Base-by-base conservation (phyloP, 2,113 vertebrate genomes). In the Aegypius monachus region DNA sequence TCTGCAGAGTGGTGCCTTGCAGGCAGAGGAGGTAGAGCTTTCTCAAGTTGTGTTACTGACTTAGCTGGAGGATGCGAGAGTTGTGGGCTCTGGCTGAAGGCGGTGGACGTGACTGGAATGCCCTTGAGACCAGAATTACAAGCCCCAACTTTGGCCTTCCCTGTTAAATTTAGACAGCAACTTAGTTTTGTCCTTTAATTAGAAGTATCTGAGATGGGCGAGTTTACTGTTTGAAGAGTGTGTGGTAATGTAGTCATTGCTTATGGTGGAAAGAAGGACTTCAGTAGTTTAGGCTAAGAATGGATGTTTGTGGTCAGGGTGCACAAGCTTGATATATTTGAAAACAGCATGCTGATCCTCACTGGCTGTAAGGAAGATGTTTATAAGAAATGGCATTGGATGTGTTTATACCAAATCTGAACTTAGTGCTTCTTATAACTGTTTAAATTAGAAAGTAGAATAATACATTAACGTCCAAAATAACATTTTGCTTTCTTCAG, bases 161-260 rank as follows among this genome's bases (percentile, higher is more conserved):
- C 67, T 85, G 81, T 87, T 96, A 94, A 93, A 96, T 92, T 96
- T 96, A 95, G 89, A 72, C 53, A 75, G 29, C 22, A 87, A 50
- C 55, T 89, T 86, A 47, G 58, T 84, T 94, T 81, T 74, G 14
- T 82, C 86, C 84, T 96, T 52, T 96, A 95, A 97, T 95, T 97
- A 89, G 36, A 73, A 73, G 70, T 71, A 61, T 72, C 27, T 81
- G 68, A 81, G 77, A 77, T 55, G 73, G 48, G 31, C 0, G 0
- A 87, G 56, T 62, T 93, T 83, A 32, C 43, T 42, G 17, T 42
- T 88, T 0, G 20, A 58, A 68, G 90, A 29, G 40, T 1, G 2
- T 80, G 43, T 10, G 58, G 74, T 59, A 18, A 32, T 42, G 15
- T 29, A 48, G 68, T 52, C 40, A 42, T n/a, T 79, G 52, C 83